Evolutionary conservation across 2,113 vertebrate genomes (phyloP), one percentile per base, ranked within the genome.

Genomic region (Oryzias javanicus): DNA sequence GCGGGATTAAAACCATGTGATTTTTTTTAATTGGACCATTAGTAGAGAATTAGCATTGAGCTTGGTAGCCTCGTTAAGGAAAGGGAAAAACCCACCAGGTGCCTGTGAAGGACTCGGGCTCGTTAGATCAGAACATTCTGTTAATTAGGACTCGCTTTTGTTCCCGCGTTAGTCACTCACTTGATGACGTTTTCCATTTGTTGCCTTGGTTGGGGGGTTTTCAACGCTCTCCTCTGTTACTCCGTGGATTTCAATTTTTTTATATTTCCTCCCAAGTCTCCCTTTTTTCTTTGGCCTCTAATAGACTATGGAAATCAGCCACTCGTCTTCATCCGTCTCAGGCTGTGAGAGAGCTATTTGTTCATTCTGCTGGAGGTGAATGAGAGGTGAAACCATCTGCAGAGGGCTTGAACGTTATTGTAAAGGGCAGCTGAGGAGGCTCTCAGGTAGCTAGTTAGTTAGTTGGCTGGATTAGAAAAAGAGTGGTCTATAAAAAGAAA

Each of bases 11-110:
- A 89, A 90, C 87, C 89, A 90, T 91, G 91, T 92, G 88, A 90
- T 91, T 89, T 83, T 76, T 90, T 90, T 91, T 89, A 91, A 92
- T 92, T 90, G 88, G 88, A 83, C 90, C 90, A 92, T 92, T 92
- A 91, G 89, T 81, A 80, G 84, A 87, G 86, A 91, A 92, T 90
- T 90, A 90, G 83, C 86, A 90, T 92, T 84, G 83, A 89, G 88
- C 83, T 87, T 74, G 79, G 57, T 80, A 78, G 79, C 80, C 86
- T 91, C 84, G 82, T 89, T 89, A 89, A 86, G 82, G 82, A 85
- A 82, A 62, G 79, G 64, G 55, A 63, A 76, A 66, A 74, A 7
- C 49, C 78, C 78, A 86, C 87, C 78, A 86, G 84, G 80, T 86
- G 78, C 83, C 79, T 79, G 84, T 70, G 82, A 79, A 78, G 79